phyloP scores from a whole-genome alignment of 2,113 vertebrate genomes.

The Tympanuchus pallidicinctus region DNA sequence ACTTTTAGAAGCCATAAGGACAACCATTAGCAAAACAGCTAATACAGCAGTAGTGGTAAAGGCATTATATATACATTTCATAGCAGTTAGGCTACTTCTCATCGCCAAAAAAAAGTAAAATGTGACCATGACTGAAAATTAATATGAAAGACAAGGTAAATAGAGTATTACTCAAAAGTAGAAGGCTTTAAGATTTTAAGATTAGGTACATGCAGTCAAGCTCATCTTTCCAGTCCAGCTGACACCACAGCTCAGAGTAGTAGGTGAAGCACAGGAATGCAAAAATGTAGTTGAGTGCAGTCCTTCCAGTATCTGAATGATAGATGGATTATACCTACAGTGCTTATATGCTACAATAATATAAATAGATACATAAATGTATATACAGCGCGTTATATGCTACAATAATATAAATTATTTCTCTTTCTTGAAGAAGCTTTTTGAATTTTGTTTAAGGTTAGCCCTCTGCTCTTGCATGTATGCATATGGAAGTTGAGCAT shows the following conservation, averaged over 20 bases:
- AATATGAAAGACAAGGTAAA: neutral
- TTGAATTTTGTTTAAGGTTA: neutral
- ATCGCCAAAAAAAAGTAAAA: neutral
- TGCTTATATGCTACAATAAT: neutral
- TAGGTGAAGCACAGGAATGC: neutral
- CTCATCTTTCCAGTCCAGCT: neutral
- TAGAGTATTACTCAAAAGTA: neutral
- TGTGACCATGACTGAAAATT: neutral
- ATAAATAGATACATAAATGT: too few species aligned
- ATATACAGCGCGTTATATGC: too few species aligned
- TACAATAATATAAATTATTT: too few species aligned
- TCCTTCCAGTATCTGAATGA: neutral
- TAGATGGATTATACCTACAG: neutral
- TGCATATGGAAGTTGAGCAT: neutral
- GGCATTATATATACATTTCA: neutral
- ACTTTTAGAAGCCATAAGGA: neutral
- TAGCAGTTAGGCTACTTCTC: neutral
- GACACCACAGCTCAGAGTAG: neutral
- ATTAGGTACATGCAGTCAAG: neutral
- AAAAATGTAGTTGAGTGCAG: neutral
- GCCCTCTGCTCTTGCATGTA: neutral
- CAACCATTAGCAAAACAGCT: neutral
- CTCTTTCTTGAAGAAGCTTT: neutral
- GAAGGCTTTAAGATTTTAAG: neutral
- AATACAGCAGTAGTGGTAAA: neutral